Conservation (phyloP, 2,113 vertebrate species). For the Xyrauchen texanus region DNA sequence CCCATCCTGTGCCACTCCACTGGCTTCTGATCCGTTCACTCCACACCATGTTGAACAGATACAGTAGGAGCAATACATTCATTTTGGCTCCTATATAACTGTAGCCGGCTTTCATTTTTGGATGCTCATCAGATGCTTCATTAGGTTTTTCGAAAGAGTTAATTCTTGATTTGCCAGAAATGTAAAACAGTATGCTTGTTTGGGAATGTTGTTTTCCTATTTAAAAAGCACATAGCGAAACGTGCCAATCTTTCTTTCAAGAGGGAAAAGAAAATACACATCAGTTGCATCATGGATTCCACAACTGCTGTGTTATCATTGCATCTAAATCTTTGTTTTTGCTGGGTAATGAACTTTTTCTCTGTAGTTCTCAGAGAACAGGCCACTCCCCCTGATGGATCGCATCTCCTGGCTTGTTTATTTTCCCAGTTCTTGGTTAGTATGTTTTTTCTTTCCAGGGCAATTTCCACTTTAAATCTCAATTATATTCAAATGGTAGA, state of each 20-base stretch:
- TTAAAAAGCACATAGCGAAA: not conserved
- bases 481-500: constrained; percentile 31
- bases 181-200: constrained; percentile 16
- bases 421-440: constrained; percentile 6
- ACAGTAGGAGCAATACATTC: constrained; percentile 4
- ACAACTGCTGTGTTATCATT: constrained; percentile 4
- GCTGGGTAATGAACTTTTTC: constrained; percentile 27
- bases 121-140: constrained; percentile 38
- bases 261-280: not conserved
- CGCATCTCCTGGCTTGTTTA: constrained; percentile 32
- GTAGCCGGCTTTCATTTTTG: constrained; percentile 23
- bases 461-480: constrained; percentile 36
- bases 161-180: constrained; percentile 24
- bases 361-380: constrained; percentile 1
- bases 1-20: constrained; percentile 8
- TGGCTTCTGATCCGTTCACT: constrained; percentile 21
- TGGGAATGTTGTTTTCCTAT: not conserved
- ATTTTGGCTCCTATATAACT: constrained; percentile 15
- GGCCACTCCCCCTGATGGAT: constrained; percentile 34
- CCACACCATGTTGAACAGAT: not conserved
- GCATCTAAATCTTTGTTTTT: constrained; percentile 27
- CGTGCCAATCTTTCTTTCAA: not conserved
- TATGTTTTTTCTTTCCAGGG: constrained; percentile 19
- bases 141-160: constrained; percentile 25
- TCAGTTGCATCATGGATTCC: not conserved